Evolutionary conservation across 2,797 vertebrate species (phyloP).

Genomic region (Notolabrus celidotus): DNA sequence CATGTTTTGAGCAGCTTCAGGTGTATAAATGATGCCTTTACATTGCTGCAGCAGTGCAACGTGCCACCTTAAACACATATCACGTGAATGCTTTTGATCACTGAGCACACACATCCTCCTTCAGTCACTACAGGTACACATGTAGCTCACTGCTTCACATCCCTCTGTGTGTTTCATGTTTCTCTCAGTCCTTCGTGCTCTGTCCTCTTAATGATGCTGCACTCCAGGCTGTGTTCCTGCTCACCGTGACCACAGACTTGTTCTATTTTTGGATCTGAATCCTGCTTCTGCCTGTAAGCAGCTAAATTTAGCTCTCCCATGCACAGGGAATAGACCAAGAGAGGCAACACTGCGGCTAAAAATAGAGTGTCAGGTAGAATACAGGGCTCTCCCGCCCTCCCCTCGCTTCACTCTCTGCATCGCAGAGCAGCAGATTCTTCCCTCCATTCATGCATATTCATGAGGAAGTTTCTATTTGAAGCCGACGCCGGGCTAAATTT

Average conservation of each 20-base stretch:
- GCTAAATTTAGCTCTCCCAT: conserved; percentile 70
- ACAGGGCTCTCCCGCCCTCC: conserved; percentile 26
- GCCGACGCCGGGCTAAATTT: conserved; percentile 70
- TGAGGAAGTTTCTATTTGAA: conserved; percentile 72
- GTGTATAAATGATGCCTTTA: neutral
- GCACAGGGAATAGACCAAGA: conserved; percentile 47
- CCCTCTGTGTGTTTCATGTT: conserved; percentile 6
- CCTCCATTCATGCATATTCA: conserved; percentile 84
- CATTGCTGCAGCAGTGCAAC: neutral
- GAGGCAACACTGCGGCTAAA: conserved; percentile 65
- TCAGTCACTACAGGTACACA: conserved; percentile 13
- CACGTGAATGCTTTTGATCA: neutral
- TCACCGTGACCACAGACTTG: conserved; percentile 45
- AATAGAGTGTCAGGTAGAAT: conserved; percentile 76
- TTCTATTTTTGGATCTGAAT: conserved; percentile 59
- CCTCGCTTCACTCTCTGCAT: conserved; percentile 44
- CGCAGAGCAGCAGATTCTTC: conserved; percentile 55
- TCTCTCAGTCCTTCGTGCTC: conserved; percentile 30
- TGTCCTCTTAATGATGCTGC: conserved; percentile 53
- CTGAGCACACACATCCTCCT: conserved; percentile 4
- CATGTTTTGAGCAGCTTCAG: neutral
- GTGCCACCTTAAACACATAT: neutral
- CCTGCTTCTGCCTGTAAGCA: conserved; percentile 42
- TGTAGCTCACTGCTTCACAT: conserved; percentile 2
- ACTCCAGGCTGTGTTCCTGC: conserved; percentile 35